A percentile compares a stretch with the other conserved stretches of the same genome.
phyloP scores from a whole-genome alignment of 2,888 invertebrate genomes.

The Ophion costatus region DNA sequence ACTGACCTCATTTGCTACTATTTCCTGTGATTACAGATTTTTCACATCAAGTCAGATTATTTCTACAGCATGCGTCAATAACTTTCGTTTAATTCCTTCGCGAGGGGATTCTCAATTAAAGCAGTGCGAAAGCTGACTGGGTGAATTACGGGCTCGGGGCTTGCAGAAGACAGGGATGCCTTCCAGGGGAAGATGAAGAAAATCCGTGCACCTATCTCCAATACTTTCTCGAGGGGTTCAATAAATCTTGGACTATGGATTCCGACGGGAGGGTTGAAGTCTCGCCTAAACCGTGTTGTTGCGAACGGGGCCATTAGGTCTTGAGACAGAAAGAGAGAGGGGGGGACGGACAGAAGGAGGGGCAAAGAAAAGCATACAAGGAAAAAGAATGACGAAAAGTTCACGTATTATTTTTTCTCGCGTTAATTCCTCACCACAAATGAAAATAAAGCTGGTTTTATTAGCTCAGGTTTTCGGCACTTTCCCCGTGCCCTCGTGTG shows the following conservation, averaged over 20 bases:
- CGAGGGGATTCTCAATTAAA: slow-evolving; percentile 14
- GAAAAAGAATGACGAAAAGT: too few species aligned
- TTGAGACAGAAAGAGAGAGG: slow-evolving; percentile 20
- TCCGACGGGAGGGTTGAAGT: slow-evolving; percentile 46
- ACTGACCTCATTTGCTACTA: too few species aligned
- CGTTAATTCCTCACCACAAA: too few species aligned
- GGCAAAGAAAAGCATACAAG: too few species aligned
- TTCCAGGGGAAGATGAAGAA: slow-evolving; percentile 51
- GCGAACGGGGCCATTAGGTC: slow-evolving; percentile 45
- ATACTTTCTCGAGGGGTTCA: slow-evolving; percentile 57
- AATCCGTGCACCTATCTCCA: slow-evolving; percentile 60
- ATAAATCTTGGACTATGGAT: slow-evolving; percentile 60
- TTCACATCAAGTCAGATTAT: too few species aligned
- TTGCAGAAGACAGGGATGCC: slow-evolving; percentile 17
- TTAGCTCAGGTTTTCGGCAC: too few species aligned
- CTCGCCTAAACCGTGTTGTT: slow-evolving; percentile 50
- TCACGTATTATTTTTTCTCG: too few species aligned
- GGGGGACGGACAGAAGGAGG: background rate
- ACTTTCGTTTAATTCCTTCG: background rate
- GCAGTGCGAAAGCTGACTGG: background rate
- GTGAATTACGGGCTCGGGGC: background rate
- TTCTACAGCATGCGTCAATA: too few species aligned
- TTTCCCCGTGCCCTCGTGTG: too few species aligned
- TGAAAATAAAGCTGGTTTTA: too few species aligned
- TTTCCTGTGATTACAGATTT: too few species aligned